These are phyloP conservation scores for Drosophila neonasuta DNA, from an alignment of 2,888 invertebrate genomes.

Conservation along the genomic window DNA sequence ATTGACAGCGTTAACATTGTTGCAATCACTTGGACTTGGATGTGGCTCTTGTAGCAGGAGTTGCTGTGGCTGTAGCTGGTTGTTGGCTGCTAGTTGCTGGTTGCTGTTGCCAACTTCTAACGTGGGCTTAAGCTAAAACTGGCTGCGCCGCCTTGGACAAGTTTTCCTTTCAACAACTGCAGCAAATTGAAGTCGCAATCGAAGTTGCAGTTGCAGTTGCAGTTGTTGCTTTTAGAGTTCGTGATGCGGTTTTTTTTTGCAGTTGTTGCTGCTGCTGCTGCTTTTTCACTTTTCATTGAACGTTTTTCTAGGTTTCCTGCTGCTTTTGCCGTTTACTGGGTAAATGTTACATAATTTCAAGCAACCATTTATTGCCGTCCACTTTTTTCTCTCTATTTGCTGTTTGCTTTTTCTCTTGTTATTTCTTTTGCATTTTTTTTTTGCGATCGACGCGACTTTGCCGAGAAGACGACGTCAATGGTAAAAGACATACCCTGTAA, in stretches of 20 bases:
- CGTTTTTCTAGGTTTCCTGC: conserved; percentile 75
- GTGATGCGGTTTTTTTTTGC: conserved; percentile 59
- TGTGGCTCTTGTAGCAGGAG: conserved; percentile 43
- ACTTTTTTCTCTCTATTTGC: conserved; percentile 13
- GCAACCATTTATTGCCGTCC: conserved; percentile 32
- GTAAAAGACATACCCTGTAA: not conserved
- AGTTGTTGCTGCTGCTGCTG: conserved; percentile 10
- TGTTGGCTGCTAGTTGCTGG: conserved; percentile 8
- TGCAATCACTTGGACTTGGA: conserved; percentile 62
- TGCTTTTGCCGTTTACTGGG: conserved; percentile 78
- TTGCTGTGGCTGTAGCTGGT: conserved; percentile 14
- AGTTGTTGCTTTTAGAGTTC: conserved; percentile 51
- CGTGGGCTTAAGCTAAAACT: conserved; percentile 56
- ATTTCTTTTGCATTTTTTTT: conserved; percentile 5
- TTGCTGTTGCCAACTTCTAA: conserved; percentile 48
- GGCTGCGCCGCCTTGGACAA: conserved; percentile 59
- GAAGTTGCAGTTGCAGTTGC: conserved; percentile 28
- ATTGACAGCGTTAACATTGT: conserved; percentile 50
- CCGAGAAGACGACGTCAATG: not conserved
- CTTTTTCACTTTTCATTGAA: conserved; percentile 58
- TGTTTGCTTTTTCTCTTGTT: not conserved
- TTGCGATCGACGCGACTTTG: not conserved
- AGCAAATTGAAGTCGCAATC: conserved; percentile 37
- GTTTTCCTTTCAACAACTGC: conserved; percentile 67
- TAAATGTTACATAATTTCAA: conserved; percentile 79